These are phyloP conservation scores for Neotoma lepida DNA, from an alignment of 2,113 vertebrate species.

Conservation along the genomic window DNA sequence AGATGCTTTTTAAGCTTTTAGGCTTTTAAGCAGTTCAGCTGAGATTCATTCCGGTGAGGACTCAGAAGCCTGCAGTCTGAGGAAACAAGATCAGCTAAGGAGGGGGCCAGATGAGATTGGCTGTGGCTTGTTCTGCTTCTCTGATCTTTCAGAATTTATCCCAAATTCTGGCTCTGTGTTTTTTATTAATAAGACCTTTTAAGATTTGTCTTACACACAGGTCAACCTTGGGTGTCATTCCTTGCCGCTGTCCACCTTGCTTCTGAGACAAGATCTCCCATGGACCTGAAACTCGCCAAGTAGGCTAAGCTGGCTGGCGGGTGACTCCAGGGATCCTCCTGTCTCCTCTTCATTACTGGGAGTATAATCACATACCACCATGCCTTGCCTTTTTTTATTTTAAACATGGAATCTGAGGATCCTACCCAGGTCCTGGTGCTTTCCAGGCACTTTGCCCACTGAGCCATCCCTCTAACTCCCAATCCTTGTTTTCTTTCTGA, in stretches of 20 bases:
- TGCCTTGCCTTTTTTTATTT: background rate
- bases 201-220: too few species aligned
- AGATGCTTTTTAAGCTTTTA: too few species aligned
- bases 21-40: too few species aligned
- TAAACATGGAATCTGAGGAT: background rate
- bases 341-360: background rate
- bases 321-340: background rate
- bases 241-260: background rate
- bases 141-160: too few species aligned
- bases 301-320: background rate
- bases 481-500: background rate
- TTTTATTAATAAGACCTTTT: too few species aligned
- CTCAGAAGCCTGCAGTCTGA: too few species aligned
- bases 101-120: too few species aligned
- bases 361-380: background rate
- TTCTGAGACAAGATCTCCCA: background rate
- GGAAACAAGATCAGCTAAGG: too few species aligned
- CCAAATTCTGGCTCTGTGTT: too few species aligned
- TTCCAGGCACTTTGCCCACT: background rate
- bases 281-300: background rate
- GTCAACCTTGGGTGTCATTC: background rate
- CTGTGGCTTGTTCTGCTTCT: too few species aligned
- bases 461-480: background rate
- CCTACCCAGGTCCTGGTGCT: background rate
- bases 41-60: too few species aligned